Evolutionary conservation across 1,140 invertebrate genomes (phyloP).

Genomic region (Nasonia longicornis): DNA sequence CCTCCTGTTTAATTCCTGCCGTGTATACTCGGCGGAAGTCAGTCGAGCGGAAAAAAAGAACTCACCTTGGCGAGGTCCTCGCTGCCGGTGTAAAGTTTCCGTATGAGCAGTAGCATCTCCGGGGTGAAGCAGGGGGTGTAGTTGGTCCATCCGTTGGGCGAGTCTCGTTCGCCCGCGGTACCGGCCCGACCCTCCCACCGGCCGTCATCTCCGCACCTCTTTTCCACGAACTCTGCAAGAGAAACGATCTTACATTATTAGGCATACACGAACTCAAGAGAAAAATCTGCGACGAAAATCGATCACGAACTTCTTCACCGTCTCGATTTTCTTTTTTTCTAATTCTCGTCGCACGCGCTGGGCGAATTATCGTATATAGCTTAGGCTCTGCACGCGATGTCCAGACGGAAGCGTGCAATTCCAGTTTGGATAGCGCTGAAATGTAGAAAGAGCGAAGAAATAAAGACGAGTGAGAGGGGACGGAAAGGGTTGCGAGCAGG

Average conservation of each 20-base stretch:
- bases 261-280: neutral
- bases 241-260: neutral
- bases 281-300: no score
- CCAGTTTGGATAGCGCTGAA: no score
- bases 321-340: no score
- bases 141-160: constrained; percentile 83
- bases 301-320: no score
- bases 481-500: neutral
- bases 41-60: neutral
- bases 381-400: no score
- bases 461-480: no score
- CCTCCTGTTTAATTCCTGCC: no score
- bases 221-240: constrained; percentile 78
- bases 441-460: neutral
- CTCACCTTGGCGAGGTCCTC: constrained; percentile 65
- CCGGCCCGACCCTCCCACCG: constrained; percentile 76
- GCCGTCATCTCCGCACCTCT: constrained; percentile 79
- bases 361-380: no score
- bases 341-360: no score
- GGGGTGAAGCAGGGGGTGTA: constrained; percentile 86
- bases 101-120: constrained; percentile 75
- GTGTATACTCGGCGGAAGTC: no score
- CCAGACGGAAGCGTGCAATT: no score
- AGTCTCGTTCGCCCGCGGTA: constrained; percentile 53
- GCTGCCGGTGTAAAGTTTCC: constrained; percentile 73